phyloP scores from a whole-genome alignment of 2,797 vertebrate species.

The Dendrocincla tyrannina region DNA sequence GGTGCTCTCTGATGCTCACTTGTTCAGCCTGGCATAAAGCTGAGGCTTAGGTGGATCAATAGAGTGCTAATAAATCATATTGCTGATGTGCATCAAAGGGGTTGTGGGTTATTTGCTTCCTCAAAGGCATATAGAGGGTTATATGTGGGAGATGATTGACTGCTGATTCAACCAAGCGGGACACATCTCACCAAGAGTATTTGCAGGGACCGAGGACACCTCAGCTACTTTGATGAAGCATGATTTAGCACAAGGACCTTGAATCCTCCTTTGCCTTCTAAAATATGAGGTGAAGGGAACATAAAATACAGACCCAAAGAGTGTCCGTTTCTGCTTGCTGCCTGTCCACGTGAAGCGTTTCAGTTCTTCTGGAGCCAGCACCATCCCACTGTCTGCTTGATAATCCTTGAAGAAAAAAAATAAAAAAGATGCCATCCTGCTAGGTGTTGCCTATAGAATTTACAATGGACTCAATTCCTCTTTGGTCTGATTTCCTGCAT shows the following conservation, averaged over 20 bases:
- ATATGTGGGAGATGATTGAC: neutral
- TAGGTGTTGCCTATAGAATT: neutral
- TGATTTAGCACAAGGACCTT: neutral
- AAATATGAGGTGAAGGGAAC: neutral
- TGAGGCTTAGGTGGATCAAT: neutral
- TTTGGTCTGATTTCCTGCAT: neutral
- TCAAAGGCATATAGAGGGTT: fast-evolving
- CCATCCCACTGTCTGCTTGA: slow-evolving; percentile 84
- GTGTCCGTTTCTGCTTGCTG: slow-evolving; percentile 67
- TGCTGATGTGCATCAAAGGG: fast-evolving
- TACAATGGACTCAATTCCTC: neutral
- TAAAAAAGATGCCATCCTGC: neutral
- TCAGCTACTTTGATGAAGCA: neutral
- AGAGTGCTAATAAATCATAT: neutral
- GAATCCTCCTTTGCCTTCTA: neutral
- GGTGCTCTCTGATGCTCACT: neutral
- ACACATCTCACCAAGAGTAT: neutral
- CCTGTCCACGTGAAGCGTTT: slow-evolving; percentile 81
- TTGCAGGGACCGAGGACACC: neutral
- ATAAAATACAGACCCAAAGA: slow-evolving; percentile 75
- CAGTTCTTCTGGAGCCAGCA: slow-evolving; percentile 85
- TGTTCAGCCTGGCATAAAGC: neutral
- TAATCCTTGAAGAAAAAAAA: slow-evolving; percentile 79
- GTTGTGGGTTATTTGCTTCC: neutral
- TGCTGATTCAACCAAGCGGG: neutral